These are phyloP conservation scores for Philantomba maxwellii DNA, from an alignment of 2,113 vertebrate genomes.

Conservation along the genomic window DNA sequence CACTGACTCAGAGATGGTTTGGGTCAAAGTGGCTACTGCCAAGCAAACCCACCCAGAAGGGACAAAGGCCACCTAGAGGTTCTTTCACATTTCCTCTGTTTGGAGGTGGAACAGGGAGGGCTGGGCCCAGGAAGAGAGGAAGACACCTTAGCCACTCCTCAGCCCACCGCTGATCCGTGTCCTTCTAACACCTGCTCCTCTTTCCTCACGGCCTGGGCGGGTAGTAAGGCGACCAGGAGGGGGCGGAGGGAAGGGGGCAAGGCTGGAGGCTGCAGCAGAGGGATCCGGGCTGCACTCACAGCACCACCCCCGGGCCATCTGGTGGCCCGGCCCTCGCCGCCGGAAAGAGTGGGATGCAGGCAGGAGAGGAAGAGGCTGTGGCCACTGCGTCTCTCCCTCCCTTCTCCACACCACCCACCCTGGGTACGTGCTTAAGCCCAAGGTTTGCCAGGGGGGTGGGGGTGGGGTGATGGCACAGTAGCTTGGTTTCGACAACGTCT, in stretches of 20 bases:
- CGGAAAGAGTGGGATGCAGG: conserved; percentile 48
- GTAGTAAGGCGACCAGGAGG: neutral
- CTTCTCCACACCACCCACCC: neutral
- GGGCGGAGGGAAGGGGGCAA: neutral
- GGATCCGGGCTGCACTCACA: neutral
- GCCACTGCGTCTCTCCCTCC: neutral
- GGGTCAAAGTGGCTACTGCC: neutral
- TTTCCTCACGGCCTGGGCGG: neutral
- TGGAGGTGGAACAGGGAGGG: neutral
- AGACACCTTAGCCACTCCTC: neutral
- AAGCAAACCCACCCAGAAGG: neutral
- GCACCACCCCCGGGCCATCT: conserved; percentile 60
- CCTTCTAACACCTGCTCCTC: conserved; percentile 14
- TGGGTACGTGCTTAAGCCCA: neutral
- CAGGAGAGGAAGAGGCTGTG: neutral
- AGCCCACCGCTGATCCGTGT: neutral
- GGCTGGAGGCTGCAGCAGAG: neutral
- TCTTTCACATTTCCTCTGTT: neutral
- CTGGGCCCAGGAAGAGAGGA: neutral
- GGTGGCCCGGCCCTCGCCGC: conserved; percentile 32
- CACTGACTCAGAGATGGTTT: neutral
- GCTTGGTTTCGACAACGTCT: neutral
- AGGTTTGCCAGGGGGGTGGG: neutral
- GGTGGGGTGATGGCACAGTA: neutral
- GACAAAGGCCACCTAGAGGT: neutral